Evolutionary conservation across 2,113 vertebrate genomes (phyloP), one percentile per base, ranked within the genome.

Genomic region (Aptenodytes patagonicus): DNA sequence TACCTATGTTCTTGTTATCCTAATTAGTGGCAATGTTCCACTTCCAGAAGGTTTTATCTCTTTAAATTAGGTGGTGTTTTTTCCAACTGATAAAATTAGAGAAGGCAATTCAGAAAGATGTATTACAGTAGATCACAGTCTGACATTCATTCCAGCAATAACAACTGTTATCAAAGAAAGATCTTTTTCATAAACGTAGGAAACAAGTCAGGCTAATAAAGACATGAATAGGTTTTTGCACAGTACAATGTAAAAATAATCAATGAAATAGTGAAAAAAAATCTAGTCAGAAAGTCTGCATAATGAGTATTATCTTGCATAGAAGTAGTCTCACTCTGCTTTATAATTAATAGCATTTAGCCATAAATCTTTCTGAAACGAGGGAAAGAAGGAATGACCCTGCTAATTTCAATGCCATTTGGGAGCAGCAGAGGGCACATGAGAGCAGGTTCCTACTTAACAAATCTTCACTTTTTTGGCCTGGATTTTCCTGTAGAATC

Each of bases 251-350:
- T 76, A 93, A 96, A 97, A 95, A 94, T 87, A 96, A 92, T 90
- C 96, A 97, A 81, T 97, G 96, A 96, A 97, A 95, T 84, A 97
- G 72, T 29, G 49, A 96, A 96, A 96, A 88, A 89, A 90, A 89
- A 57, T 78, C 32, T 80, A 77, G 71, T 89, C 91, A 89, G 87
- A 94, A 97, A 94, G 55, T 81, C 93, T 97, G 68, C 89, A 89
- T 97, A 97, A 97, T 98, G 94, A 97, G 69, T 96, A 91, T 97
- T 98, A 96, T 96, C 91, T 96, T 97, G 95, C 97, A 96, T 95
- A 96, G 94, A 89, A 95, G 66, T 34, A 83, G 84, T 52, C 95
- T 97, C 94, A 64, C 95, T 98, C 96, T 94, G 87, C 97, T 98
- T 97, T 97, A 71, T 82, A 88, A 87, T 96, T 94, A 96, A 89